Conservation (phyloP, 1,140 invertebrate genomes). For the Platyscapa corneri region DNA sequence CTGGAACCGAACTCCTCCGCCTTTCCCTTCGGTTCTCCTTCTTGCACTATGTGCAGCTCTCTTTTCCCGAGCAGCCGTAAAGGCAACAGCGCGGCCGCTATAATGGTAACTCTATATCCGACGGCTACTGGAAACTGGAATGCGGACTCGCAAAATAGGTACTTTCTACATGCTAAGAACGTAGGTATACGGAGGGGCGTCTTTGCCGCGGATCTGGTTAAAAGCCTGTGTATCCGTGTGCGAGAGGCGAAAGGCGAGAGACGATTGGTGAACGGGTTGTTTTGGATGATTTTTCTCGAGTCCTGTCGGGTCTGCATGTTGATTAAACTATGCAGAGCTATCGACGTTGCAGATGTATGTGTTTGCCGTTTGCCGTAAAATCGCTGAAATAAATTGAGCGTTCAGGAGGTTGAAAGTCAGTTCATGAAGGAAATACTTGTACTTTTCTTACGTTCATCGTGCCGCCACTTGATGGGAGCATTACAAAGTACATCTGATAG, state of each 20-base stretch:
- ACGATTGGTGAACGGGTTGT: background rate
- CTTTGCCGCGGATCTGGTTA: background rate
- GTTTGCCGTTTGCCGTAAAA: background rate
- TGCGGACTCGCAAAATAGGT: constrained; percentile 9
- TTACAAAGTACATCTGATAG: background rate
- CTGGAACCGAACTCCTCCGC: constrained; percentile 50
- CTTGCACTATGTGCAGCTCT: background rate
- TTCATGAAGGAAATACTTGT: background rate
- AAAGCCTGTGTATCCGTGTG: background rate
- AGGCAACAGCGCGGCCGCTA: constrained; percentile 2
- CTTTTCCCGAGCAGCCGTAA: background rate
- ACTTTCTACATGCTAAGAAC: background rate
- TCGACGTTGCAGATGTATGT: background rate
- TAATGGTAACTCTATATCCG: constrained; percentile 31
- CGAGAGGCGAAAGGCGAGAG: background rate
- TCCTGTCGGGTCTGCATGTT: background rate
- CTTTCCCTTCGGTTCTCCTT: constrained; percentile 40
- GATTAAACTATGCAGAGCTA: background rate
- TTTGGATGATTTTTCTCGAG: background rate
- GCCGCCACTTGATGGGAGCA: background rate
- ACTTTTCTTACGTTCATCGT: background rate
- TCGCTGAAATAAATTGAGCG: constrained; percentile 11
- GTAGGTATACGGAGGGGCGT: background rate
- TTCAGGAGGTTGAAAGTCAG: background rate
- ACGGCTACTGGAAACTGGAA: constrained; percentile 33